phyloP scores from a whole-genome alignment of 2,888 invertebrate species.

The Chaetogeoica ovagalla region DNA sequence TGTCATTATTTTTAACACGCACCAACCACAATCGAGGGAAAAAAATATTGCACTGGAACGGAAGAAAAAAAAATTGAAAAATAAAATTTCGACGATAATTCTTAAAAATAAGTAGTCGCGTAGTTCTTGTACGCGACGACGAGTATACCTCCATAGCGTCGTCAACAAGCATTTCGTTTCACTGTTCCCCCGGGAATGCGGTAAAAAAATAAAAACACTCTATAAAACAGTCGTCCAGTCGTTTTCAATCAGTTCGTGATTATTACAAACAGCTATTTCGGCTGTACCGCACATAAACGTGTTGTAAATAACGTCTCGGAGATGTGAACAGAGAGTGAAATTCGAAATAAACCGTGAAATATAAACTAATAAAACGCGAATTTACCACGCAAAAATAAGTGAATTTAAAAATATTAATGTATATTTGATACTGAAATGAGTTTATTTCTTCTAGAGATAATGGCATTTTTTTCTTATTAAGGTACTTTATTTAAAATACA shows the following conservation, averaged over 20 bases:
- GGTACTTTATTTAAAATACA: too few relatives aligned
- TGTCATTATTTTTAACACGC: not conserved
- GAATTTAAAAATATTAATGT: too few relatives aligned
- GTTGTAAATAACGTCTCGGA: too few relatives aligned
- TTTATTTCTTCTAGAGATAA: too few relatives aligned
- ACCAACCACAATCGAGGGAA: not conserved
- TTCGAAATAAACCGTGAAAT: too few relatives aligned
- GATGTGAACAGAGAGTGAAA: too few relatives aligned
- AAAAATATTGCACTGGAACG: constrained; percentile 20
- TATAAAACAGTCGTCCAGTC: not conserved
- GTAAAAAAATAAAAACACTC: constrained; percentile 7
- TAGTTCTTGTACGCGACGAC: not conserved
- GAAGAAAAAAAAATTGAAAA: constrained; percentile 6
- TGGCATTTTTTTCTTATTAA: too few relatives aligned
- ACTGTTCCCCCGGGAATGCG: constrained; percentile 17
- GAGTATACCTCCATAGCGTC: too few relatives aligned
- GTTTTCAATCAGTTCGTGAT: constrained; percentile 36
- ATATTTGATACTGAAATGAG: too few relatives aligned
- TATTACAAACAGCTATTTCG: not conserved
- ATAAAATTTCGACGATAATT: not conserved
- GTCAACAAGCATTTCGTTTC: not conserved
- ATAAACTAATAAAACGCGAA: too few relatives aligned
- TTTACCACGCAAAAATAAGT: too few relatives aligned
- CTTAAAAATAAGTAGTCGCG: constrained; percentile 11
- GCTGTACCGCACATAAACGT: too few relatives aligned